Conservation (phyloP, 2,113 vertebrate species). For the Hippocampus comes region DNA sequence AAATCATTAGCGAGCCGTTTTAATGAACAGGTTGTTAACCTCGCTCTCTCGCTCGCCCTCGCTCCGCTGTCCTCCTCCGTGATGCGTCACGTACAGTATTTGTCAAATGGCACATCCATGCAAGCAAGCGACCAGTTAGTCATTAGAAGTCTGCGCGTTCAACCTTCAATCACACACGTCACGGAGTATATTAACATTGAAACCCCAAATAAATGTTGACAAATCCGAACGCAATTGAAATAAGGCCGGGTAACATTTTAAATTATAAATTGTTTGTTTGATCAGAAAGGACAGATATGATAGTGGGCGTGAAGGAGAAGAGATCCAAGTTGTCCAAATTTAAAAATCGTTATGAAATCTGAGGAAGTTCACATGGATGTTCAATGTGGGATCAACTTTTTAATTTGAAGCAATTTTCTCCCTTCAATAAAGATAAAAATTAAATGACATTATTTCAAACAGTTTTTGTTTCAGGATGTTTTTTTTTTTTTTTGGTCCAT, state of each 20-base stretch:
- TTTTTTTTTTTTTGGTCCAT: neutral
- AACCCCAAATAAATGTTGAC: too few relatives aligned
- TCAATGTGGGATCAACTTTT: neutral
- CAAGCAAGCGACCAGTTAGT: too few relatives aligned
- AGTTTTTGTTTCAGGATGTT: neutral
- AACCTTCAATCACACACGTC: too few relatives aligned
- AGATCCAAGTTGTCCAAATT: neutral
- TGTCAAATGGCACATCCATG: neutral
- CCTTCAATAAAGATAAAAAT: too few relatives aligned
- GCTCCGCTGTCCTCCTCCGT: neutral
- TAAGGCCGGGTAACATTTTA: neutral
- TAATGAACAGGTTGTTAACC: conserved; percentile 51
- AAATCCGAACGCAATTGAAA: neutral
- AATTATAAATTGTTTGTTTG: too few relatives aligned
- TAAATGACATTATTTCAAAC: neutral
- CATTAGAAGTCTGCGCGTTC: too few relatives aligned
- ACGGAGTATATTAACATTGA: too few relatives aligned
- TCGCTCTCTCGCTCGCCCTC: conserved; percentile 3
- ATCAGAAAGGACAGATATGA: too few relatives aligned
- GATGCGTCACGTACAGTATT: too few relatives aligned
- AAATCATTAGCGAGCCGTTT: conserved; percentile 60
- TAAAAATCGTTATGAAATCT: neutral
- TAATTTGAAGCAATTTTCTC: too few relatives aligned
- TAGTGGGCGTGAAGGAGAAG: neutral
- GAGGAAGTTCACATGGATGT: neutral